These are phyloP conservation scores for Sisyra nigra DNA, from an alignment of 2,888 invertebrate species.

Conservation along the genomic window DNA sequence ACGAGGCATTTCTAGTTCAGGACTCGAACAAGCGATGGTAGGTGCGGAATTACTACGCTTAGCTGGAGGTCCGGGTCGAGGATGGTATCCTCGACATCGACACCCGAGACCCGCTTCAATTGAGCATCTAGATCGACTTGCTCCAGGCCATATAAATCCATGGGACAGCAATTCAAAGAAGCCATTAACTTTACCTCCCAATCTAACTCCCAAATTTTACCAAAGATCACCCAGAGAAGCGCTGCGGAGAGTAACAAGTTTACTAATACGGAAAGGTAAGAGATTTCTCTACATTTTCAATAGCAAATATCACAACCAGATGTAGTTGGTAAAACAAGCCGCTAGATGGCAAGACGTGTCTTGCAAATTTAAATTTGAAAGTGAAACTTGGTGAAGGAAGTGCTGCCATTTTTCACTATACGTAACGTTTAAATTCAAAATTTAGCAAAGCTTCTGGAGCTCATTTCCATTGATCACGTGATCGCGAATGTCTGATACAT, in stretches of 20 bases:
- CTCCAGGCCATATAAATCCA: slow-evolving; percentile 29
- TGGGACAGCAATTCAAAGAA: slow-evolving; percentile 47
- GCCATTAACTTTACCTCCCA: slow-evolving; percentile 74
- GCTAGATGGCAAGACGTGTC: neutral
- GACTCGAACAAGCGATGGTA: slow-evolving; percentile 34
- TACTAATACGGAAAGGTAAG: slow-evolving; percentile 72
- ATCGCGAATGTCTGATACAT: slow-evolving; percentile 11
- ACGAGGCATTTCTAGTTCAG: slow-evolving; percentile 19
- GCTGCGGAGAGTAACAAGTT: slow-evolving; percentile 72
- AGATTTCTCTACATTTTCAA: slow-evolving; percentile 4
- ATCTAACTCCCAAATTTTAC: slow-evolving; percentile 79
- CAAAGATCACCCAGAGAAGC: slow-evolving; percentile 78
- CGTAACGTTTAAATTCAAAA: neutral
- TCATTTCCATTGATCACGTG: slow-evolving; percentile 5
- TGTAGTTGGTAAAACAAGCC: neutral
- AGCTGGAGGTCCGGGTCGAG: slow-evolving; percentile 66
- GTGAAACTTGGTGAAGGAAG: neutral
- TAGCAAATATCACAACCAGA: neutral
- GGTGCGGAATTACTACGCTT: slow-evolving; percentile 68
- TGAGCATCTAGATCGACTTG: slow-evolving; percentile 67
- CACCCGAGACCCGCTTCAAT: slow-evolving; percentile 67
- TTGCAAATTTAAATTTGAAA: neutral
- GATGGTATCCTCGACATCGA: slow-evolving; percentile 67
- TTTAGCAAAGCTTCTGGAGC: neutral
- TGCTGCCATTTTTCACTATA: neutral